Percentiles rank a stretch among this genome's conserved stretches.
Conservation (phyloP, 1,140 invertebrate species). For the Lineus longissimus region DNA sequence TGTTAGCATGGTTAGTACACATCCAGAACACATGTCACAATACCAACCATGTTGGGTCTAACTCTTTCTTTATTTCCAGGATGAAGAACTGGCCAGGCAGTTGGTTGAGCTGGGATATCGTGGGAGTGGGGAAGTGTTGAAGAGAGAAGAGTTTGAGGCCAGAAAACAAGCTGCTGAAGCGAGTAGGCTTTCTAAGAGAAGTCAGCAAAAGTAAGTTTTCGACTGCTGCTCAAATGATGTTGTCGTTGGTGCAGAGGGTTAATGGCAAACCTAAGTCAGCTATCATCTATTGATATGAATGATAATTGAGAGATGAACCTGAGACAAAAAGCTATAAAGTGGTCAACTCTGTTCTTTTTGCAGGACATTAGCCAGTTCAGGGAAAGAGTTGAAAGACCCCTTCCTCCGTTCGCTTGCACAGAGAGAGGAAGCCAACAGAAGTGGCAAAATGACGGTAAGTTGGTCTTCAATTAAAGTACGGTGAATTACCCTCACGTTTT, state of each 20-base stretch:
- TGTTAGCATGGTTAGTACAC: no score
- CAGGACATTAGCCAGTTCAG: slow-evolving; percentile 51
- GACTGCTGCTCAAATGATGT: not conserved
- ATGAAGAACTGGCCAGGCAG: slow-evolving; percentile 55
- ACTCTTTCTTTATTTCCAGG: slow-evolving; percentile 33
- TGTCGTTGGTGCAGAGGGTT: not conserved
- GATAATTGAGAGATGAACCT: no score
- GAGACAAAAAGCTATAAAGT: slow-evolving; percentile 1
- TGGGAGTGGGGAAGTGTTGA: slow-evolving; percentile 54
- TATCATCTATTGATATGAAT: no score
- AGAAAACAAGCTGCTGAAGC: slow-evolving; percentile 53
- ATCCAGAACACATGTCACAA: no score
- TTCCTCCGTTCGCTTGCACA: slow-evolving; percentile 64
- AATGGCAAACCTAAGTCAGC: not conserved
- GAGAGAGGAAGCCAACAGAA: slow-evolving; percentile 66
- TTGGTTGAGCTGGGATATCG: slow-evolving; percentile 55
- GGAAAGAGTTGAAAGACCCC: slow-evolving; percentile 57
- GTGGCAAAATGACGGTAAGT: slow-evolving; percentile 59
- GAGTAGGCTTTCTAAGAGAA: slow-evolving; percentile 50
- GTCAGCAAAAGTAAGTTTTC: slow-evolving; percentile 47
- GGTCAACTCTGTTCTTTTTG: no score
- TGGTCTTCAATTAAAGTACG: no score
- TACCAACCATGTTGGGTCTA: not conserved
- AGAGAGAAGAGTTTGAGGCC: slow-evolving; percentile 54
- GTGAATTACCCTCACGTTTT: no score